Evolutionary conservation across 2,888 invertebrate species (phyloP), one percentile per base, ranked within the genome.

Genomic region (Petrolisthes manimaculis): DNA sequence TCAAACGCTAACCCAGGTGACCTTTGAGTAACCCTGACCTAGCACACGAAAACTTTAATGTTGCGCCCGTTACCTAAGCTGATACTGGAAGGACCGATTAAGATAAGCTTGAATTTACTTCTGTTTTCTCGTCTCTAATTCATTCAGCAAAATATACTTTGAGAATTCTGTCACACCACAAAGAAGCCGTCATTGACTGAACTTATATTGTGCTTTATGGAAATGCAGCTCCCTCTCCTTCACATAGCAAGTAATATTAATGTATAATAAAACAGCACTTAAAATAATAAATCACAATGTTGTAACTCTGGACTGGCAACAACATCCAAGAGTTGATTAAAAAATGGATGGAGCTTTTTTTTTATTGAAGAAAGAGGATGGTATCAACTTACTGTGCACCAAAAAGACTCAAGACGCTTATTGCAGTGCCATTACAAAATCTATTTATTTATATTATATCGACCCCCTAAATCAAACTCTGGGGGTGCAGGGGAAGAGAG

Each of bases 141-240:
- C 37, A 37, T 2, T 37, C 37, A 37, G 37, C 37, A 37, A 37
- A 37, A 37, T 37, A 37, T 37, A 37, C 37, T 37, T 2, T 37
- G 37, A 37, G 37, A 37, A 37, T 37, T 37, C 37, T 37, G 37
- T 37, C 37, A 37, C 37, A 37, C 37, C 37, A 37, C 37, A 37
- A 37, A 37, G 37, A 37, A 37, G 1, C 37, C 37, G 37, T 37
- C 37, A 37, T 37, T 0, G 37, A 37, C 37, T 37, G 37, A 37
- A 37, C 67, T 54, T 37, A 37, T 78, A 53, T 6, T 54, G 83
- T 77, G 77, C 24, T 67, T 67, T 67, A 67, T 12, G 67, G 56
- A 77, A 54, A 75, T 53, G 71, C 83, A 18, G 75, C 86, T 81
- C 86, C 86, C 86, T 56, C 86, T 86, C 86, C 86, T 86, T 86